Evolutionary conservation across 2,888 invertebrate genomes (phyloP), one percentile per base, ranked within the genome.

Genomic region (Aelia acuminata): DNA sequence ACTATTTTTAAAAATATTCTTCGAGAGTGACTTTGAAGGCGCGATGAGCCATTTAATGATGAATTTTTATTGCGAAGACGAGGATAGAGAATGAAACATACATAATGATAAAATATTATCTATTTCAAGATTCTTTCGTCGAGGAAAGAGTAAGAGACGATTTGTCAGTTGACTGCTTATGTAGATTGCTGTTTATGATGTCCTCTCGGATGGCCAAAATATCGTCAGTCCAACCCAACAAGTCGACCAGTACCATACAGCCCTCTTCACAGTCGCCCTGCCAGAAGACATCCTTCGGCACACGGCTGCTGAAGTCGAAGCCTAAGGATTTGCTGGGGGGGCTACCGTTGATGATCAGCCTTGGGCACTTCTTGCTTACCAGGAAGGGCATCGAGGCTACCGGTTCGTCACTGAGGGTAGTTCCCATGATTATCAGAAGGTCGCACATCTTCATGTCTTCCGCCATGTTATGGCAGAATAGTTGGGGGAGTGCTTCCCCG

Each of bases 361-460:
- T 94, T 0, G 98, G 96, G 92, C 96, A 96, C 91, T 94, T 94
- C 0, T 94, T 93, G 0, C 94, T 94, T 0, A 96, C 95, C 89
- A 95, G 95, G 90, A 91, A 91, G 84, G 57, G 87, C 87, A 99
- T 94, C 1, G 97, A 96, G 0, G 98, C 98, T 93, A 99, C 99
- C 0, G 99, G 99, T 91, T 98, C 97, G 0, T 99, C 99, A 91
- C 96, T 96, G 89, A 99, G 93, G 0, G 98, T 98, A 0, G 99
- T 98, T 0, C 99, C 99, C 95, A 99, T 96, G 43, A 99, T 96
- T 88, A 99, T 96, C 47, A 99, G 94, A 91, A 99, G 93, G 92
- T 99, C 98, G 92, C 98, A 98, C 88, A 95, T 93, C 84, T 94
- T 93, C 92, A 99, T 97, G 93, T 99, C 99, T 91, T 93, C 93